phyloP scores from a whole-genome alignment of 2,113 vertebrate species.

The Halcyon malimbica region DNA sequence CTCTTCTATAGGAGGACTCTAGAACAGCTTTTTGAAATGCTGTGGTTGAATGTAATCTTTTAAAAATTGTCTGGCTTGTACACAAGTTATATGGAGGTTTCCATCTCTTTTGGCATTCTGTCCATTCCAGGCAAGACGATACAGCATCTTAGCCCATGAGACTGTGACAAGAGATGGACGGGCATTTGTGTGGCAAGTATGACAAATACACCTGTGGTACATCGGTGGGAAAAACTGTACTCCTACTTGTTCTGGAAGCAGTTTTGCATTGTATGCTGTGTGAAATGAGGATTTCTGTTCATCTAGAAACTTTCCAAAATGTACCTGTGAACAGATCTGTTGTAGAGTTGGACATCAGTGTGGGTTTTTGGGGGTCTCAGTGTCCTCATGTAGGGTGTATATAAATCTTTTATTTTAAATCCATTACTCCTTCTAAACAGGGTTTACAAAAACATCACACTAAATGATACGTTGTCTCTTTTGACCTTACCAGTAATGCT shows the following conservation, averaged over 20 bases:
- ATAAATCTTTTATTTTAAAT: not conserved
- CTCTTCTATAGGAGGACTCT: not conserved
- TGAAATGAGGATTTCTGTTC: not conserved
- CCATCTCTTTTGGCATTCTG: not conserved
- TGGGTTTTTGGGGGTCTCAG: not conserved
- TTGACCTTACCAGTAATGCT: not conserved
- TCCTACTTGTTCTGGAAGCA: not conserved
- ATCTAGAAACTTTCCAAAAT: not conserved
- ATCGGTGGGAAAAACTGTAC: not conserved
- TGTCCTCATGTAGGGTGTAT: not conserved
- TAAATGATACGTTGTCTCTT: not conserved
- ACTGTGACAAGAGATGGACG: not conserved
- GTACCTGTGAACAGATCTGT: not conserved
- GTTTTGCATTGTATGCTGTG: not conserved
- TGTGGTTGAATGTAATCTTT: not conserved
- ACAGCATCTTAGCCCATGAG: not conserved
- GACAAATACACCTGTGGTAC: not conserved
- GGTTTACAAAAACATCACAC: not conserved
- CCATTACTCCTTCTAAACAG: not conserved
- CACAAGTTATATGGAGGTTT: not conserved
- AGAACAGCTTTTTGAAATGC: not conserved
- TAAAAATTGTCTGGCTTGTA: not conserved
- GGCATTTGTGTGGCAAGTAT: not conserved
- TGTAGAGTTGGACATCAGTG: not conserved
- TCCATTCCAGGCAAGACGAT: not conserved